phyloP scores from a whole-genome alignment of 2,113 vertebrate genomes.

The Festucalex cinctus region DNA sequence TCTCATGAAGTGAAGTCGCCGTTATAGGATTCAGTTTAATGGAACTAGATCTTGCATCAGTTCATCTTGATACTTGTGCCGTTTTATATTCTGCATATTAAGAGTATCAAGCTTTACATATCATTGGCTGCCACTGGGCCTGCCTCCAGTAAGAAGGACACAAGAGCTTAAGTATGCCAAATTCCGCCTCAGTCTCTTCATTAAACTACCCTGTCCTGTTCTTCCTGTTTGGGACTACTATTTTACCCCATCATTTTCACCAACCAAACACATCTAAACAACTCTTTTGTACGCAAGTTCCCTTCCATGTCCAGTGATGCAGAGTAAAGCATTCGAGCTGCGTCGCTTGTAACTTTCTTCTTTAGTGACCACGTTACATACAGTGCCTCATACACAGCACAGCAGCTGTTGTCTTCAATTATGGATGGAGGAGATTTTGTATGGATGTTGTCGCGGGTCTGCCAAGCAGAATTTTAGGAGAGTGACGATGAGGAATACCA shows the following conservation, averaged over 20 bases:
- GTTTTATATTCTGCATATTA: constrained; percentile 1
- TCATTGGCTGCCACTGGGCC: neutral
- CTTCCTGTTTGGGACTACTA: neutral
- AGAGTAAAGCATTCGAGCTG: neutral
- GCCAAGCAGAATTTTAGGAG: neutral
- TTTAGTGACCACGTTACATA: neutral
- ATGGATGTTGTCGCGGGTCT: neutral
- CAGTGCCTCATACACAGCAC: too few relatives aligned
- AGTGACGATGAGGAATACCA: neutral
- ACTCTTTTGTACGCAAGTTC: neutral
- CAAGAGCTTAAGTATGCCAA: neutral
- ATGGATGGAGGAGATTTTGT: neutral
- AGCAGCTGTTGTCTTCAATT: constrained; percentile 3
- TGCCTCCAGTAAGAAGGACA: neutral
- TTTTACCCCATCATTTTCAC: neutral
- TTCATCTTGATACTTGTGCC: neutral
- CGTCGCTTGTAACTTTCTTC: neutral
- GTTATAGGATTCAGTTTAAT: neutral
- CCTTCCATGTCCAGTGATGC: neutral
- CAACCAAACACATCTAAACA: neutral
- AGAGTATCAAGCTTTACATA: neutral
- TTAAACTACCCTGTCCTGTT: neutral
- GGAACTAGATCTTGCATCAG: neutral
- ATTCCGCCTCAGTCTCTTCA: neutral
- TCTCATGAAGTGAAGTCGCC: constrained; percentile 24